Percentiles rank a stretch among this genome's conserved stretches.
Conservation (phyloP, 2,888 invertebrate species). For the Augochlorella aurata region DNA sequence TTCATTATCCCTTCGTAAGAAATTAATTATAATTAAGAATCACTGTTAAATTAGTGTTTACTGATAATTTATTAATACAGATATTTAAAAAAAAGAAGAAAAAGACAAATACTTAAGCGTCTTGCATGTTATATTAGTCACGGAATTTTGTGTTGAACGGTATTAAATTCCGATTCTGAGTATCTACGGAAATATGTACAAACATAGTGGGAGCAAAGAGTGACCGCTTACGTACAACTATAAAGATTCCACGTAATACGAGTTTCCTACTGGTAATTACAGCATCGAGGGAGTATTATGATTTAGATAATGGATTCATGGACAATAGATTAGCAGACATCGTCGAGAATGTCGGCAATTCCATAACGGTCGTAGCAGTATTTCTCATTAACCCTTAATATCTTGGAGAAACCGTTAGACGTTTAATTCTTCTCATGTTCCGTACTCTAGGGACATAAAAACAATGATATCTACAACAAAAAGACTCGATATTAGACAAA, state of each 20-base stretch:
- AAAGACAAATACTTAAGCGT: background rate
- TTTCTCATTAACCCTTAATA: background rate
- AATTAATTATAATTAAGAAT: too few relatives aligned
- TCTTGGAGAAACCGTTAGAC: background rate
- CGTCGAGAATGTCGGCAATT: background rate
- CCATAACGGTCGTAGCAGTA: background rate
- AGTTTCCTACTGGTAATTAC: slow-evolving; percentile 1
- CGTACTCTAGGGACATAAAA: background rate
- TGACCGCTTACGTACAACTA: background rate
- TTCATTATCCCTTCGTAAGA: background rate
- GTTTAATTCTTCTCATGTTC: background rate
- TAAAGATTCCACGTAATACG: background rate
- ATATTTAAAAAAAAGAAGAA: background rate
- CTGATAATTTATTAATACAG: background rate
- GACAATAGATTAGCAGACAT: background rate
- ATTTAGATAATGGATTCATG: background rate
- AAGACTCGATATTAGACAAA: background rate
- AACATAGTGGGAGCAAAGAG: background rate
- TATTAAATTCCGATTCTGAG: background rate
- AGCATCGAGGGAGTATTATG: background rate
- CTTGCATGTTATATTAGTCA: background rate
- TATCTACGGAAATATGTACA: slow-evolving; percentile 2
- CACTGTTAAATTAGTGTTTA: background rate
- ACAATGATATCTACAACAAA: background rate
- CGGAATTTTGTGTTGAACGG: background rate